Percentiles rank a stretch among this genome's conserved stretches.
Conservation (phyloP, 2,797 vertebrate genomes). For the Phoeniculus purpureus region DNA sequence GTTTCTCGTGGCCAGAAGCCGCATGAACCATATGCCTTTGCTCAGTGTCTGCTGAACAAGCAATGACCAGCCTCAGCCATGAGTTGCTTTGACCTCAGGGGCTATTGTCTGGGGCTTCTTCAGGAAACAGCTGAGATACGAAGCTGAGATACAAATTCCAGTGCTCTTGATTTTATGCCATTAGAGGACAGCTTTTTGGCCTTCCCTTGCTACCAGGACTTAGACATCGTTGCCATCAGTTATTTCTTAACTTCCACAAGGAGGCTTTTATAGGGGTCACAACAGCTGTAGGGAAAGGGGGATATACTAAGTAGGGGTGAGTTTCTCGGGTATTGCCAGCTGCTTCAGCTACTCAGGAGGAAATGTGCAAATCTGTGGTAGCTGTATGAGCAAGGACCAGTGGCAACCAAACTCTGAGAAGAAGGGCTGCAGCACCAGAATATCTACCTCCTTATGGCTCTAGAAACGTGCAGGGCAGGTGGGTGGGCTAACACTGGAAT, state of each 20-base stretch:
- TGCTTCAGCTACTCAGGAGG: not conserved
- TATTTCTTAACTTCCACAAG: not conserved
- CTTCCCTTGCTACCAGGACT: not conserved
- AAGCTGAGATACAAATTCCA: not conserved
- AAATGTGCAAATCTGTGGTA: not conserved
- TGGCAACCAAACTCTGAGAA: not conserved
- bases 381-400: not conserved
- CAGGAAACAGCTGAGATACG: not conserved
- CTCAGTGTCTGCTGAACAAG: not conserved
- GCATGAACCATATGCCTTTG: not conserved
- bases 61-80: not conserved
- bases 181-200: not conserved
- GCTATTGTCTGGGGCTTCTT: not conserved
- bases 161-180: not conserved
- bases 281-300: not conserved
- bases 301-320: not conserved
- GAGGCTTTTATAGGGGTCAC: not conserved
- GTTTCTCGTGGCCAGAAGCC: not conserved
- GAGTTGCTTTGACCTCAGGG: not conserved
- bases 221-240: not conserved
- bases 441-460: not conserved
- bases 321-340: not conserved
- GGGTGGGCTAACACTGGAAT: not conserved
- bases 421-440: not conserved
- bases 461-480: not conserved